A percentile compares a stretch with the other conserved stretches of the same genome.
These are phyloP conservation scores for Neodiprion pinetum DNA, from an alignment of 1,140 invertebrate genomes.

Conservation along the genomic window DNA sequence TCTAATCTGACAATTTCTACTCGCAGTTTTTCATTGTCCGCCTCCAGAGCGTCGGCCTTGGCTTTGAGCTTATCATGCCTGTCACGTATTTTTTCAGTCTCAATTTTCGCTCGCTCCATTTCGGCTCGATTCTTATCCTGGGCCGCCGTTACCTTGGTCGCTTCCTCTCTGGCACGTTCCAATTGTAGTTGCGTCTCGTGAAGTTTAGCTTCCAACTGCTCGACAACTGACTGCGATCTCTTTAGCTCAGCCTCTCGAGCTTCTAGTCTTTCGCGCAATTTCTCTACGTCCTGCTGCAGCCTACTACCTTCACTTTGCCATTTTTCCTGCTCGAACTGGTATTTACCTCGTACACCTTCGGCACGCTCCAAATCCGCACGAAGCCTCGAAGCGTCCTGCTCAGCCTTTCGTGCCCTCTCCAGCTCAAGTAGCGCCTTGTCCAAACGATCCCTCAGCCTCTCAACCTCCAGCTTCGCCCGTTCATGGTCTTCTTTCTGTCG, in stretches of 20 bases:
- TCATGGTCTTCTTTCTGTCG: slow-evolving; percentile 81
- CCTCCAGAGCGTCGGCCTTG: slow-evolving; percentile 72
- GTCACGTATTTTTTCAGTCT: slow-evolving; percentile 85
- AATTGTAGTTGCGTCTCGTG: slow-evolving; percentile 82
- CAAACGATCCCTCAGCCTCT: slow-evolving; percentile 81
- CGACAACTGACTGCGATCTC: slow-evolving; percentile 68
- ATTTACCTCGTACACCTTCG: slow-evolving; percentile 83
- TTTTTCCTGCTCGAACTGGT: slow-evolving; percentile 87
- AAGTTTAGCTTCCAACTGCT: slow-evolving; percentile 77
- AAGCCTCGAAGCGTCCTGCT: slow-evolving; percentile 71
- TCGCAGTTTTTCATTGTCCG: slow-evolving; percentile 77
- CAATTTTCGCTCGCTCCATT: slow-evolving; percentile 80
- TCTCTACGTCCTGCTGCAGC: slow-evolving; percentile 71
- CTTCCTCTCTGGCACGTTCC: slow-evolving; percentile 79
- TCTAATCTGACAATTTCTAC: slow-evolving; percentile 74
- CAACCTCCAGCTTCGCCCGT: slow-evolving; percentile 80
- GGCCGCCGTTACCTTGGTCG: slow-evolving; percentile 71
- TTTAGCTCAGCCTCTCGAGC: slow-evolving; percentile 77
- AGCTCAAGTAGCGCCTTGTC: slow-evolving; percentile 82
- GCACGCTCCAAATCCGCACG: slow-evolving; percentile 77
- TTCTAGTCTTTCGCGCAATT: slow-evolving; percentile 77
- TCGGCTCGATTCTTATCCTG: slow-evolving; percentile 82
- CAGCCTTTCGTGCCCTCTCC: slow-evolving; percentile 73
- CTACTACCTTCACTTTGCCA: slow-evolving; percentile 67
- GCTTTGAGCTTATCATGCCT: slow-evolving; percentile 82